Evolutionary conservation across 2,888 invertebrate genomes (phyloP), one percentile per base, ranked within the genome.

Genomic region (Trichopoda pennipes): DNA sequence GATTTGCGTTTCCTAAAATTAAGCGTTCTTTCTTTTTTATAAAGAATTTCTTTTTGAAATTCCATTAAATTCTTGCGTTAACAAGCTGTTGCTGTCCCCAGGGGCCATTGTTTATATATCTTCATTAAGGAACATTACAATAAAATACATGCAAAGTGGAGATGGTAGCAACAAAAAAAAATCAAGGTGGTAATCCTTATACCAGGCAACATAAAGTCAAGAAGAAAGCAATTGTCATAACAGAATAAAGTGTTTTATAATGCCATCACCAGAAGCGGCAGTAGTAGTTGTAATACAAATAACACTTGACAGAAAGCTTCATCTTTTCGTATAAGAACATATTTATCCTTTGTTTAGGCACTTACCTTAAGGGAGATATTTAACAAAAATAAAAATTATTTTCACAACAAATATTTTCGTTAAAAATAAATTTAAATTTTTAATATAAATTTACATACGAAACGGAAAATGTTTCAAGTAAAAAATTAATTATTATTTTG

Each of bases 221-320:
- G 12, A 38, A 38, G 28, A n/a, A 60, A 72, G 61, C 75, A 82
- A 82, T 79, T 82, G 82, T 82, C 70, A 72, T 81, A 75, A 79
- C 49, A 55, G 66, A 81, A 69, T 69, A 55, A 69, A 69, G 61
- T 69, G 68, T 16, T 21, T 9, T 28, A 68, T 58, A 68, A 68
- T 51, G 61, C 64, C 74, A 74, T 4, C 19, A 63, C 63, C 70
- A 72, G 23, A 1, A 49, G 28, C 28, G 44, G 53, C n/a, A 23
- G 19, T 19, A 56, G 53, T 17, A 23, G 16, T 19, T 21, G 6
- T 2, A 70, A 17, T 63, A 19, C 64, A 38, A 64, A 56, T 56
- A 74, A 56, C 74, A 64, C 56, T 64, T 64, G 47, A 35, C 35
- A 38, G 16, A n/a, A 49, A 49, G 35, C 38, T 21, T 23, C 55